Evolutionary conservation across 2,113 vertebrate genomes (phyloP).

Genomic region (Galbula dea): DNA sequence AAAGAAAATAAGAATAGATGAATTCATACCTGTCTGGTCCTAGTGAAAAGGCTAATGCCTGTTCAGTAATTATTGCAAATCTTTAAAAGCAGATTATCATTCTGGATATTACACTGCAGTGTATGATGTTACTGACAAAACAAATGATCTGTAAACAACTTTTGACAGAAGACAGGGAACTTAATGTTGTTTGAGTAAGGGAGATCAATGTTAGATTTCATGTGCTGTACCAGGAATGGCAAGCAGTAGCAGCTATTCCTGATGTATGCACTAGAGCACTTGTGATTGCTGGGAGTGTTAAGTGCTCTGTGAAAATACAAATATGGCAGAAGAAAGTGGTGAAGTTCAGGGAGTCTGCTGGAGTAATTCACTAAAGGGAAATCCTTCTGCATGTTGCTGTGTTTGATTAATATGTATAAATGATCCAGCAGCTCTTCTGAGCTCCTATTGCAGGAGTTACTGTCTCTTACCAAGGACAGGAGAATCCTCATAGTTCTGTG

Average conservation of each 20-base stretch:
- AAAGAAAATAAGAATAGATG: constrained; percentile 36
- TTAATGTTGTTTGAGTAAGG: constrained; percentile 75
- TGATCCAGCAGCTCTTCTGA: background rate
- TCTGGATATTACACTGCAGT: constrained; percentile 50
- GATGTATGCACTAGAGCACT: constrained; percentile 57
- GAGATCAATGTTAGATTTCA: constrained; percentile 66
- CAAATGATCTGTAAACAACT: constrained; percentile 73
- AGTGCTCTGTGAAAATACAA: constrained; percentile 50
- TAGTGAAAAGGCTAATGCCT: constrained; percentile 47
- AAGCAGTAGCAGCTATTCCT: constrained; percentile 46
- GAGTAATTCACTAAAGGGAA: background rate
- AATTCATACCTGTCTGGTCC: constrained; percentile 32
- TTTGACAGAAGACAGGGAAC: constrained; percentile 66
- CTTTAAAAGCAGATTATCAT: constrained; percentile 76
- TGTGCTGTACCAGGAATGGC: constrained; percentile 24
- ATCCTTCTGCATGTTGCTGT: background rate
- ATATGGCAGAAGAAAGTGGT: constrained; percentile 4
- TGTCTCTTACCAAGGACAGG: background rate
- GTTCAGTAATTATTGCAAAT: constrained; percentile 72
- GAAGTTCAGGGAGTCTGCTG: constrained; percentile 3
- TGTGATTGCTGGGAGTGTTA: constrained; percentile 51
- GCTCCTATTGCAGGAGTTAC: background rate
- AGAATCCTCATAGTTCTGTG: background rate
- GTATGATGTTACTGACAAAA: constrained; percentile 58
- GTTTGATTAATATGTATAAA: background rate